phyloP scores from a whole-genome alignment of 2,797 vertebrate species.

The Macropus fuliginosus region DNA sequence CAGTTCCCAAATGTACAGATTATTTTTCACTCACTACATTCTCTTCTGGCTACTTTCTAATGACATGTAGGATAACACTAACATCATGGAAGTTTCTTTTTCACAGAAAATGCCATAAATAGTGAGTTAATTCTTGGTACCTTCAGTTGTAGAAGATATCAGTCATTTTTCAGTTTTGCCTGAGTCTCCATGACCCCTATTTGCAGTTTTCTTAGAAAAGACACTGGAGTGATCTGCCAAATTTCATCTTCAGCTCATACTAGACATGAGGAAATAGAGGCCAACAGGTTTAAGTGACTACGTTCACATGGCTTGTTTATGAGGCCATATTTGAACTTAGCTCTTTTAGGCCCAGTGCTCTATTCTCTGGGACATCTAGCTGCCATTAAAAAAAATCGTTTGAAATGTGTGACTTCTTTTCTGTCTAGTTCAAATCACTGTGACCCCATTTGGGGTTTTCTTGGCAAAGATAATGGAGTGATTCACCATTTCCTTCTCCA shows the following conservation, averaged over 20 bases:
- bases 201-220: neutral
- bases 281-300: neutral
- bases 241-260: neutral
- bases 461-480: neutral
- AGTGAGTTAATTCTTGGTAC: neutral
- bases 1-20: neutral
- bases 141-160: neutral
- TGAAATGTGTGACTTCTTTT: neutral
- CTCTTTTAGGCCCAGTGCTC: neutral
- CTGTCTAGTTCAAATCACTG: neutral
- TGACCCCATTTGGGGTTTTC: neutral
- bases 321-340: neutral
- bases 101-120: neutral
- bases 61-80: neutral
- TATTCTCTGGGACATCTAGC: neutral
- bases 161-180: neutral
- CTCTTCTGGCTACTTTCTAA: neutral
- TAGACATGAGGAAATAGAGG: neutral
- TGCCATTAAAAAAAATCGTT: neutral
- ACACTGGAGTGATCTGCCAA: neutral
- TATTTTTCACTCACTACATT: neutral
- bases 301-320: neutral
- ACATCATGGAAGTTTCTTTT: neutral
- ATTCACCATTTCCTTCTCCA: neutral
- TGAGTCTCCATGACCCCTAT: neutral